Evolutionary conservation across 2,113 vertebrate species (phyloP).

Genomic region (Colinus virginianus): DNA sequence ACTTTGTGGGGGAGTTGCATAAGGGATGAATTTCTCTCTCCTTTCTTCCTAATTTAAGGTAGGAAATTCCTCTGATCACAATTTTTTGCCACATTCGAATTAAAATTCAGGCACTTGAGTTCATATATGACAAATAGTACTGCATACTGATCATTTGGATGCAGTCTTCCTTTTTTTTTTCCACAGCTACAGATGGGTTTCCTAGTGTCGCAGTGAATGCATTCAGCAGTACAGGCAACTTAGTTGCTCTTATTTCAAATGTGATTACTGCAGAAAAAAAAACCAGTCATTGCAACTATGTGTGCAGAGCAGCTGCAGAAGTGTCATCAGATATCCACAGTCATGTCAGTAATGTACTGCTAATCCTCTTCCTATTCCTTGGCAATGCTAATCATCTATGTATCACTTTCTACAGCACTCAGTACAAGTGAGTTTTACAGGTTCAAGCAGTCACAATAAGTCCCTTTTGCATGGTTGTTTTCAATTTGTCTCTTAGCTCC

Average conservation of each 20-base stretch:
- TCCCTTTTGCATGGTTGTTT: neutral
- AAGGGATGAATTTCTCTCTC: neutral
- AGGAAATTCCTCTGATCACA: neutral
- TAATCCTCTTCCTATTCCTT: neutral
- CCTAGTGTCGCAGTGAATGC: conserved; percentile 3
- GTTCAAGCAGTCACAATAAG: neutral
- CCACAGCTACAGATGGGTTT: neutral
- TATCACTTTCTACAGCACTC: neutral
- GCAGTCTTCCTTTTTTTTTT: neutral
- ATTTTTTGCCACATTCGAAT: conserved; percentile 1
- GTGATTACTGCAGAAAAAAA: conserved; percentile 23
- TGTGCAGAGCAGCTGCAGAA: neutral
- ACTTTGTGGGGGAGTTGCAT: neutral
- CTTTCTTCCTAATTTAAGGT: neutral
- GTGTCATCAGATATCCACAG: neutral
- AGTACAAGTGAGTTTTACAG: neutral
- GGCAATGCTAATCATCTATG: neutral
- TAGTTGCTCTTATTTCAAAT: neutral
- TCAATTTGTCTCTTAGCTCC: neutral
- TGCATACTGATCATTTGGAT: neutral
- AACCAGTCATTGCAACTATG: fast-evolving
- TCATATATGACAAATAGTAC: neutral
- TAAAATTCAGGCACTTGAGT: neutral
- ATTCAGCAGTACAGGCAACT: conserved; percentile 8
- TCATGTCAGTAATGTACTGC: neutral